Base-by-base conservation (phyloP, 2,797 vertebrate genomes). In the Ciconia nigra region DNA sequence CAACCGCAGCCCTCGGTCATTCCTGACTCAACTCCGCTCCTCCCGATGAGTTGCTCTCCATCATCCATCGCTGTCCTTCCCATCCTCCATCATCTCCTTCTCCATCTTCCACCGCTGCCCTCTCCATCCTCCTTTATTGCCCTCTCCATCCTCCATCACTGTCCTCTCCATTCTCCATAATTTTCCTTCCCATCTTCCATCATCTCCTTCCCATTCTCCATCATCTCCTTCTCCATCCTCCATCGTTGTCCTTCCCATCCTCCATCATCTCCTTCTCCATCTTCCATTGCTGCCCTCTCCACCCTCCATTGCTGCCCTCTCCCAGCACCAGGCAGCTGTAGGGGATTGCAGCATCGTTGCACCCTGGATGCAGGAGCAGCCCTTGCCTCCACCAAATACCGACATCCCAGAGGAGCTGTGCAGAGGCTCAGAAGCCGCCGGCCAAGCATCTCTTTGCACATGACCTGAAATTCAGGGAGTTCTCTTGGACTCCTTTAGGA, bases 391-490 rank as follows among this genome's bases (percentile, higher is more conserved):
- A n/a, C 29, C 58, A 41, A 18, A 58, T 4, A 8, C 37, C 3
- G 1, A 6, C 2, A 2, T 42, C 49, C 21, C 0, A 2, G 35
- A 54, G 74, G 39, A 57, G 41, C 41, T 37, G 3, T 22, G 28
- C 4, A 9, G 47, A 62, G 61, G 55, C 66, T 87, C 7, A 1
- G 12, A 18, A 87, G 46, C 37, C 2, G 2, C 42, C 25, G 20
- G 57, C 73, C 62, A 41, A 61, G 59, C 0, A 0, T 33, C 66
- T 72, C 49, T 39, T n/a, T 37, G 59, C 57, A 51, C 47, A 15
- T 55, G 51, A 83, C 67, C 22, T 69, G 70, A 82, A 93, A 94
- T 90, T 61, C 84, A 42, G 90, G 87, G 85, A 70, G 93, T 95
- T 91, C 82, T 91, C 49, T 81, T 82, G 51, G 55, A 28, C 21